A percentile compares a stretch with the other conserved stretches of the same genome.
phyloP scores from a whole-genome alignment of 2,113 vertebrate genomes.

The Noctilio leporinus region DNA sequence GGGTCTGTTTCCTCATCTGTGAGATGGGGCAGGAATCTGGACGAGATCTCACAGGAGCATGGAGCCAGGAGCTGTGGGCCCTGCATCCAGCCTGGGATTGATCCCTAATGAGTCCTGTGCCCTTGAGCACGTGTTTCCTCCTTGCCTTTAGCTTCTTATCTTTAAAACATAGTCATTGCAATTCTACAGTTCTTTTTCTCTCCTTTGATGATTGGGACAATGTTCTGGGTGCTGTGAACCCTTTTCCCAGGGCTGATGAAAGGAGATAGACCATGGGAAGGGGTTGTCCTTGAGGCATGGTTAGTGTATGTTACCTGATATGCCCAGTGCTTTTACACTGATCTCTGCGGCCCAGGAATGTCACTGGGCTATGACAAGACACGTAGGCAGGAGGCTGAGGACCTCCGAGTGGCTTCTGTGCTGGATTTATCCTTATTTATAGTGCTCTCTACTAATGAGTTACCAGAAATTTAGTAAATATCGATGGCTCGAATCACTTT shows the following conservation, averaged over 20 bases:
- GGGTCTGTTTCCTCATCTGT: background rate
- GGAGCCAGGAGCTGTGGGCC: background rate
- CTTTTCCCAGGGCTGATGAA: background rate
- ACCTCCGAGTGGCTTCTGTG: background rate
- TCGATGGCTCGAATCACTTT: background rate
- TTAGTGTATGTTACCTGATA: background rate
- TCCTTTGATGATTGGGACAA: background rate
- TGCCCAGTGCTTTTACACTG: background rate
- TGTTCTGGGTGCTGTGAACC: background rate
- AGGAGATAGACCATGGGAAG: background rate
- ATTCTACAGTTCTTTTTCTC: background rate
- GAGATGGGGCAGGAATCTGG: background rate
- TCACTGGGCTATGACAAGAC: background rate
- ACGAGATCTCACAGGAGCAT: rapidly evolving
- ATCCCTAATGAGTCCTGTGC: background rate
- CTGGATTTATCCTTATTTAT: background rate
- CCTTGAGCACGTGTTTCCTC: background rate
- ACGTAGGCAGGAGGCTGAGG: background rate
- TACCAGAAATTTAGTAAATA: background rate
- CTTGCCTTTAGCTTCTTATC: background rate
- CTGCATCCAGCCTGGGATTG: background rate
- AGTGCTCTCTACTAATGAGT: background rate
- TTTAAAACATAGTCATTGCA: background rate
- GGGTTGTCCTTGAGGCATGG: background rate
- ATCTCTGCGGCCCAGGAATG: background rate